Percentiles rank a stretch among this genome's conserved stretches.
phyloP scores from a whole-genome alignment of 2,797 vertebrate genomes.

The Glossophaga mutica region DNA sequence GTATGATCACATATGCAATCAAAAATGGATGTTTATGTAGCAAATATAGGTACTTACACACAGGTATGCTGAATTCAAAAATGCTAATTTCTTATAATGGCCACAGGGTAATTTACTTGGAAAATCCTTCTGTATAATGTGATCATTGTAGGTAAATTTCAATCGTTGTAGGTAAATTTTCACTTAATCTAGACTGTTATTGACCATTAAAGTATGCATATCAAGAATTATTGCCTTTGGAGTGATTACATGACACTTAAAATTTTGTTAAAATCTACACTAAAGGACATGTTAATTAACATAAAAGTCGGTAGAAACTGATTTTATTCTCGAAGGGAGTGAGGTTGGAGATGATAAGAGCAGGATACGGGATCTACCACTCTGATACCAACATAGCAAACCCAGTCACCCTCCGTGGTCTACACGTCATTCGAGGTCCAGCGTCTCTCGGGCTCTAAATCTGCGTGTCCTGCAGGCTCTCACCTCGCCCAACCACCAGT shows the following conservation, averaged over 20 bases:
- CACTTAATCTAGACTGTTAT: neutral
- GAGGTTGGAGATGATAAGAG: neutral
- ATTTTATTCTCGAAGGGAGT: neutral
- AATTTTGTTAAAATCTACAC: neutral
- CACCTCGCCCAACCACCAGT: too few species aligned
- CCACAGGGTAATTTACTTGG: neutral
- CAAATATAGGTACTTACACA: neutral
- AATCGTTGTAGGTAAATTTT: neutral
- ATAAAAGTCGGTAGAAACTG: neutral
- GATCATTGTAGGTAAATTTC: neutral
- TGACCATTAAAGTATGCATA: neutral
- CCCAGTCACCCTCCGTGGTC: fast-evolving
- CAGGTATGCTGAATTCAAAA: neutral
- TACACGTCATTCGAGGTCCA: neutral
- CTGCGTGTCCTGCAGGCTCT: fast-evolving
- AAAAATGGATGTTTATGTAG: neutral
- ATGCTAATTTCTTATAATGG: neutral
- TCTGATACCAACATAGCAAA: neutral
- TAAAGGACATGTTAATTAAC: neutral
- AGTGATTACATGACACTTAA: neutral
- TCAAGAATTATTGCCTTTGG: neutral
- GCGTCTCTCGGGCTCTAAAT: fast-evolving
- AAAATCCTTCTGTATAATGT: neutral
- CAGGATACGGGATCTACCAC: fast-evolving
- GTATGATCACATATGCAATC: neutral